Evolutionary conservation across 2,888 invertebrate genomes (phyloP).

Genomic region (Zaprionus obscuricornis): DNA sequence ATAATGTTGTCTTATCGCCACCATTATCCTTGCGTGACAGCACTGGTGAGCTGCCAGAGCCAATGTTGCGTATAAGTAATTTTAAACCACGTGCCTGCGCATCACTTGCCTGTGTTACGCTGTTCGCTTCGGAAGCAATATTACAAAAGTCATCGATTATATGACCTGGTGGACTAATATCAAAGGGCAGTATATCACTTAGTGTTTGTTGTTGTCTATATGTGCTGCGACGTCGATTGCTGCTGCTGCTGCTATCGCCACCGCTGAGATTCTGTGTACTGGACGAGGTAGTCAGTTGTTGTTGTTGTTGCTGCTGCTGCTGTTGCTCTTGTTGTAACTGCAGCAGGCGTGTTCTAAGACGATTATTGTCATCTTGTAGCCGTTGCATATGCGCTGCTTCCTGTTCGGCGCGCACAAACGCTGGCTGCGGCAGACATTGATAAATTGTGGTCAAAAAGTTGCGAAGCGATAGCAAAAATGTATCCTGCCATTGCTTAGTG

Average conservation of each 20-base stretch:
- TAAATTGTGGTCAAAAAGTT: slow-evolving; percentile 96
- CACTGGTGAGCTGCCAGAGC: slow-evolving; percentile 90
- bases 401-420: slow-evolving; percentile 92
- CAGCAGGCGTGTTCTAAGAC: slow-evolving; percentile 85
- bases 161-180: slow-evolving; percentile 89
- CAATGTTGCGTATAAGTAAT: slow-evolving; percentile 91
- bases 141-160: slow-evolving; percentile 96
- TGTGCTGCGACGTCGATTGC: slow-evolving; percentile 70
- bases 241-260: slow-evolving; percentile 34
- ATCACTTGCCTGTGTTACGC: slow-evolving; percentile 81
- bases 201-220: slow-evolving; percentile 85
- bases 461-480: slow-evolving; percentile 93
- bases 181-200: slow-evolving; percentile 86
- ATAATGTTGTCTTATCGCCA: slow-evolving; percentile 51
- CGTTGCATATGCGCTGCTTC: slow-evolving; percentile 91
- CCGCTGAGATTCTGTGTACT: slow-evolving; percentile 58
- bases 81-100: slow-evolving; percentile 90
- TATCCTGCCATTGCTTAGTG: slow-evolving; percentile 97
- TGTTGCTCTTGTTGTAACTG: slow-evolving; percentile 75
- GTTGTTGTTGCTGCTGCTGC: slow-evolving; percentile 58
- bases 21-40: slow-evolving; percentile 87
- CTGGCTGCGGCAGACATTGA: slow-evolving; percentile 94
- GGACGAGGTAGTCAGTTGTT: slow-evolving; percentile 27
- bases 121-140: slow-evolving; percentile 89
- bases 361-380: slow-evolving; percentile 92